Base-by-base conservation (phyloP, 2,888 invertebrate species). In the Orchesella flavescens region DNA sequence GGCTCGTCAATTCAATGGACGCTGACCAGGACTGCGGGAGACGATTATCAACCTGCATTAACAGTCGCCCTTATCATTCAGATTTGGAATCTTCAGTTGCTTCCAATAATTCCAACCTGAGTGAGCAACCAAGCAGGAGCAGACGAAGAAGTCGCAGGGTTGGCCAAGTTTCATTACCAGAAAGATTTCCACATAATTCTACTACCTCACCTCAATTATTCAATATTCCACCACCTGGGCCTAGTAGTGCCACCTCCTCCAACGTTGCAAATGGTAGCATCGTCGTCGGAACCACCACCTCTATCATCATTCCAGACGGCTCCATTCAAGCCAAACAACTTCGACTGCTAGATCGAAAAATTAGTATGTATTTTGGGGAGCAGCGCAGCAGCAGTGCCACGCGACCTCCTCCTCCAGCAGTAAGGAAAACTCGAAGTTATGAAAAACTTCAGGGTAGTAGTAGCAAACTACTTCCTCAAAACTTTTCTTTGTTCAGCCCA, bases 1-100 rank as follows among this genome's bases (percentile, higher is more conserved):
- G 88, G 86, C 78, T 88, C 9, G 86, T 87, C 1, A 85, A 86
- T 72, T 87, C 87, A 1, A 81, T 88, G 75, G 87, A 87, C 61
- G 76, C 87, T 19, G 88, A 88, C 46, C 84, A 84, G 21, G 87
- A 88, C 61, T 74, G 81, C 10, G 87, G 87, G 1, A 69, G 87
- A 12, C 43, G 85, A 49, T 57, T 86, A 13, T 87, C 87, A 17
- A 82, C 82, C 0, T 68, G 61, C 17, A 15, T 49, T 24, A 68
- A 23, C 34, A 82, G 23, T 63, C 75, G 76, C 61, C 23, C 82
- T 10, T 65, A 76, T 24, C 76, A 82, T n/a, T 82, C 82, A 13
- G 82, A 76, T 43, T 46, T 82, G 13, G 82, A 82, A 23, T 71
- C 76, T 1, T 82, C 82, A 0, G 65, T 57, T n/a, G 24, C 46